Base-by-base conservation (phyloP, 2,888 invertebrate species). In the Agrochola circellaris region DNA sequence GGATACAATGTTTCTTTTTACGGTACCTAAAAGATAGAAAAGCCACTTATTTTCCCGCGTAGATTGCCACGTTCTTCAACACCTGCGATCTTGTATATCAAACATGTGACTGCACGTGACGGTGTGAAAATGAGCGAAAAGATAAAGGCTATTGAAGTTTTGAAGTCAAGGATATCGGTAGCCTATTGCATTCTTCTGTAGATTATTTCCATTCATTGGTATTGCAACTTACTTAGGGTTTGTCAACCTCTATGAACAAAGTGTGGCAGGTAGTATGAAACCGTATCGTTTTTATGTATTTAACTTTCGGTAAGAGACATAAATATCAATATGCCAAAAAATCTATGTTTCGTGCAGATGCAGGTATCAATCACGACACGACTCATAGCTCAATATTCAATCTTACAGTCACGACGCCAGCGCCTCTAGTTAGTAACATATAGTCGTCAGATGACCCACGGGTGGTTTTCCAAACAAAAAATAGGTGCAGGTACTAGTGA, bases 41-140 rank as follows among this genome's bases (percentile, higher is more conserved):
- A 17, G 34, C 13, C 0, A 7, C 48, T 62, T 60, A 20, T 15
- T 65, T 54, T 15, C 38, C 30, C 13, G n/a, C n/a, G 58, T 17
- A 17, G 1, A 42, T 23, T 9, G 79, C 78, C 81, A 83, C 83
- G 81, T 78, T 73, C 23, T 1, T 15, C 7, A 23, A 83, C 84
- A 82, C 73, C 80, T 84, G 82, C 30, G 23, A 60, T 71, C 54
- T 79, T 74, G 26, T 58, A n/a, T 73, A 79, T 56, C 84, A 60
- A 13, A 64, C 84, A 62, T 34, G 84, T 71, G 73, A 30, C 23
- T 3, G 8, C 73, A 84, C 84, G 80, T 82, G 84, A 42, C 48
- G 9, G 20, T 6, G 62, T 74, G 80, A 68, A 82, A 82, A 84
- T 84, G 30, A 80, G 84, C 84, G 84, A 73, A 68, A 80, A 84